A percentile compares a stretch with the other conserved stretches of the same genome.
Evolutionary conservation across 2,888 invertebrate genomes (phyloP).

Genomic region (Amphipoea lucens): DNA sequence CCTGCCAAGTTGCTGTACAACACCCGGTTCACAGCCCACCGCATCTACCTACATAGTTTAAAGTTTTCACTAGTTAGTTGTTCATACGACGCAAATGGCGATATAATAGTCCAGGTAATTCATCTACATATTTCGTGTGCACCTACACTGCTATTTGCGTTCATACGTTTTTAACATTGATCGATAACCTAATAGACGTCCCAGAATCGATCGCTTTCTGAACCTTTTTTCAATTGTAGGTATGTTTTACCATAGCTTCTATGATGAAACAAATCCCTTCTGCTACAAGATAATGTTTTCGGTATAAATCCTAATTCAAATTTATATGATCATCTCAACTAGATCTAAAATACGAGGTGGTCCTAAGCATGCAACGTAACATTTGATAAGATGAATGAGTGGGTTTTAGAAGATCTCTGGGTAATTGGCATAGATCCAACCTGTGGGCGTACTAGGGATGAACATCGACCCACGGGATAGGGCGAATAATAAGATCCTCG

Average conservation of each 20-base stretch:
- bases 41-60: constrained; percentile 28
- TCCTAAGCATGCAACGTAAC: constrained; percentile 22
- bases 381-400: constrained; percentile 44
- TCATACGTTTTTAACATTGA: not conserved
- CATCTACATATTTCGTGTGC: constrained; percentile 5
- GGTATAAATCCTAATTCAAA: constrained; percentile 20
- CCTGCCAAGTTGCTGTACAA: constrained; percentile 26
- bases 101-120: not conserved
- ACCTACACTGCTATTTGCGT: not conserved
- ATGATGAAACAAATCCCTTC: not conserved
- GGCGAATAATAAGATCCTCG: constrained; percentile 31
- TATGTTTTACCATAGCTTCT: not conserved
- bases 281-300: constrained; percentile 6
- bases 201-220: not conserved
- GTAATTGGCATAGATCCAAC: constrained; percentile 76
- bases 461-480: constrained; percentile 45
- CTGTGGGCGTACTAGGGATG: constrained; percentile 65
- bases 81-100: constrained; percentile 1
- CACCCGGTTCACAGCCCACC: not conserved
- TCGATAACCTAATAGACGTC: not conserved
- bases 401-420: constrained; percentile 40
- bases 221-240: not conserved
- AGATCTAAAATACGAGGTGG: constrained; percentile 3
- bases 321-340: constrained; percentile 29
- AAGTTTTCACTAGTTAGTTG: constrained; percentile 33